These are phyloP conservation scores for Bradypodion pumilum DNA, from an alignment of 2,797 vertebrate genomes.

Conservation along the genomic window DNA sequence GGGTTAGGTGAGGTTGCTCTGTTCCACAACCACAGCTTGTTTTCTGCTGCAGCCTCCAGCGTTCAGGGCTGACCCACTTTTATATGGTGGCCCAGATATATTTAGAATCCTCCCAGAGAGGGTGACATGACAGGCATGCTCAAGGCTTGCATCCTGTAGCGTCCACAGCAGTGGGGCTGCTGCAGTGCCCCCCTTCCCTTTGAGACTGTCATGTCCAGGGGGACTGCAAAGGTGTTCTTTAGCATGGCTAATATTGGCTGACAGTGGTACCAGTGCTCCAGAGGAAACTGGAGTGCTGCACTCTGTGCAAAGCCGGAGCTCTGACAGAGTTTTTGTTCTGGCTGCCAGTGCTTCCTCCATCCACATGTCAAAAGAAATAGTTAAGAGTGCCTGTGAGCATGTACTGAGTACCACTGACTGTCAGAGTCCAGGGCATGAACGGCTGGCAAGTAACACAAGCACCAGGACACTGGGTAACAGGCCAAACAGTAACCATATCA, in stretches of 20 bases:
- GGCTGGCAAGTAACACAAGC: too few relatives aligned
- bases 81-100: conserved; percentile 36
- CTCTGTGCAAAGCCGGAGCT: background rate
- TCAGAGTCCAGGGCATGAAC: too few relatives aligned
- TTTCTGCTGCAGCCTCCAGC: conserved; percentile 24
- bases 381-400: background rate
- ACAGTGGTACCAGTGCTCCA: background rate
- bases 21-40: conserved; percentile 14
- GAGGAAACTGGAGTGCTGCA: background rate
- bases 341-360: too few relatives aligned
- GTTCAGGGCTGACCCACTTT: conserved; percentile 40
- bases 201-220: background rate
- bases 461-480: too few relatives aligned
- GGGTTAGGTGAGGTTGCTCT: conserved; percentile 18
- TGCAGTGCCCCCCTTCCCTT: background rate
- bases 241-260: background rate
- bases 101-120: conserved; percentile 32
- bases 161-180: background rate
- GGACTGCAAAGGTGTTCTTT: background rate
- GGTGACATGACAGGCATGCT: conserved; percentile 7
- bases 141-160: background rate
- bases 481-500: too few relatives aligned
- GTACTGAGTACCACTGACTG: background rate
- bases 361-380: background rate
- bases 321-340: too few relatives aligned